These are phyloP conservation scores for Hepsetus odoe DNA, from an alignment of 2,113 vertebrate genomes.

Conservation along the genomic window DNA sequence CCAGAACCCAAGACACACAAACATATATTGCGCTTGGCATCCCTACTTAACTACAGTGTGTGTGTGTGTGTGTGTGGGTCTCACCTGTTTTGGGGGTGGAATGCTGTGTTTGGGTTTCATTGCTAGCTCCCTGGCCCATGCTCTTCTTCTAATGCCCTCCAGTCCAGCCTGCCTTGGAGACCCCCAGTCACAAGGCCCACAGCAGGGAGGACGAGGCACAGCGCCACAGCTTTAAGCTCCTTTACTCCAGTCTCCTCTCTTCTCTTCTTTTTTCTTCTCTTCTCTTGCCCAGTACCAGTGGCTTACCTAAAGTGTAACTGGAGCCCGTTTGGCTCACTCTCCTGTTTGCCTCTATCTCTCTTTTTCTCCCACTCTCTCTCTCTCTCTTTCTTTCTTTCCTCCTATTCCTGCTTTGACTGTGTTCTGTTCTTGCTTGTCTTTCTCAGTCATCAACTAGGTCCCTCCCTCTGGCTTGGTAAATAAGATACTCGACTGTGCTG, in stretches of 20 bases:
- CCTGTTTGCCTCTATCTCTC: slow-evolving; percentile 49
- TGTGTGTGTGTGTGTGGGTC: neutral
- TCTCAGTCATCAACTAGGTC: slow-evolving; percentile 60
- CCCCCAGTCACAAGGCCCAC: slow-evolving; percentile 29
- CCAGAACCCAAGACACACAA: too few species aligned
- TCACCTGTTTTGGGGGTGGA: slow-evolving; percentile 29
- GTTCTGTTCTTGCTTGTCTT: slow-evolving; percentile 16
- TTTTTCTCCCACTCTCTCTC: slow-evolving; percentile 71
- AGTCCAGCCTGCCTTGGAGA: slow-evolving; percentile 7
- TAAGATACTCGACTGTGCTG: slow-evolving; percentile 63
- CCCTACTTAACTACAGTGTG: too few species aligned
- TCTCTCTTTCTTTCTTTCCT: slow-evolving; percentile 66
- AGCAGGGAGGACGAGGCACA: slow-evolving; percentile 32
- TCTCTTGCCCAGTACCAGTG: neutral
- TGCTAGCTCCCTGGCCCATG: slow-evolving; percentile 40
- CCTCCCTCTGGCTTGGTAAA: slow-evolving; percentile 77
- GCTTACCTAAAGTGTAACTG: slow-evolving; percentile 39
- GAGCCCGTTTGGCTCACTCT: slow-evolving; percentile 53
- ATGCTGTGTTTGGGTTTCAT: slow-evolving; percentile 22
- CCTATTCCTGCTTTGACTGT: slow-evolving; percentile 63
- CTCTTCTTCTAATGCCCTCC: slow-evolving; percentile 8
- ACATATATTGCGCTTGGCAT: too few species aligned
- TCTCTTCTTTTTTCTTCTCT: neutral
- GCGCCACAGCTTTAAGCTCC: neutral
- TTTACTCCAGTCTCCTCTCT: neutral